A percentile compares a stretch with the other conserved stretches of the same genome.
These are phyloP conservation scores for Rattus rattus DNA, from an alignment of 2,113 vertebrate species.

Conservation along the genomic window DNA sequence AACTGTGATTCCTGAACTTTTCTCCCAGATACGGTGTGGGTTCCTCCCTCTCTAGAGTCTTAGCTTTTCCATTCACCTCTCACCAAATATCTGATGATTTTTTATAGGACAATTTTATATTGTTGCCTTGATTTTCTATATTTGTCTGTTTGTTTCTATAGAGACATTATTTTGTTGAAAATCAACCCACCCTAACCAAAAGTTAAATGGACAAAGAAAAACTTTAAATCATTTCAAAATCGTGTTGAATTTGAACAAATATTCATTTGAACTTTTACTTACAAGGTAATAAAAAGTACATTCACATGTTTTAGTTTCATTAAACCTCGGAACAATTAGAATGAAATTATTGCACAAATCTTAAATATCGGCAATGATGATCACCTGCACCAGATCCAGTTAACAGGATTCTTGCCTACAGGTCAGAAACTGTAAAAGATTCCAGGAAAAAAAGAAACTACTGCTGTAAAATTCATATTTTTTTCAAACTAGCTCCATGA, in stretches of 20 bases:
- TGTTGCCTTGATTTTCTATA: neutral
- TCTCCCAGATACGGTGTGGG: neutral
- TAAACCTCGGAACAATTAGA: constrained; percentile 10
- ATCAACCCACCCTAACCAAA: neutral
- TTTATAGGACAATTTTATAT: neutral
- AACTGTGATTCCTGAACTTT: neutral
- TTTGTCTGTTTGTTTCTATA: neutral
- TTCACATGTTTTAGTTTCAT: neutral
- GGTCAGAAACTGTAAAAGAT: neutral
- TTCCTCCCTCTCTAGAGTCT: neutral
- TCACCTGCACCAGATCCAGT: neutral
- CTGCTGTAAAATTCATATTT: neutral
- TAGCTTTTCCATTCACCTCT: neutral
- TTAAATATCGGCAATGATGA: neutral
- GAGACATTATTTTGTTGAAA: neutral
- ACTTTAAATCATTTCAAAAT: neutral
- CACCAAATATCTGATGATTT: neutral
- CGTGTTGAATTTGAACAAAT: neutral
- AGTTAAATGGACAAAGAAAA: neutral
- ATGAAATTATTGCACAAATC: neutral
- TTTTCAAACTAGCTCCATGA: too few species aligned
- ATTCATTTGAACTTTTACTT: neutral
- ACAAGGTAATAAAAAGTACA: neutral
- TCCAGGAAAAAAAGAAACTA: neutral
- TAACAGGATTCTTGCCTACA: neutral